These are phyloP conservation scores for Diploptera punctata DNA, from an alignment of 2,888 invertebrate species.

Conservation along the genomic window DNA sequence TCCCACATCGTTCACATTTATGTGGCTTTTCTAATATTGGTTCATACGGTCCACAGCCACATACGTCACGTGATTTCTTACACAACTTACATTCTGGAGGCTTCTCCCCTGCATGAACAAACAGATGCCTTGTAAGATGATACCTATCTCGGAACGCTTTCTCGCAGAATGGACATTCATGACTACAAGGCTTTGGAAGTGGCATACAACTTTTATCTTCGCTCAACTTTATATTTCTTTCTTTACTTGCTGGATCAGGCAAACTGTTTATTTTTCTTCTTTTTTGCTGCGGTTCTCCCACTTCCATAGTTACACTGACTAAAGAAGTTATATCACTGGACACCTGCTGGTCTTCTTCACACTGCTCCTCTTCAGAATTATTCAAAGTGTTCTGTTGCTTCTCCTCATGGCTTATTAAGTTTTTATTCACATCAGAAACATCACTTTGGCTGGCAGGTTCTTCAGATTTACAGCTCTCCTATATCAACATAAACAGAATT, in stretches of 20 bases:
- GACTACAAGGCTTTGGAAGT: neutral
- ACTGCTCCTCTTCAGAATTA: too few species aligned
- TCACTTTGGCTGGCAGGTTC: too few species aligned
- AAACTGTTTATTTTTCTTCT: neutral
- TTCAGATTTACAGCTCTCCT: too few species aligned
- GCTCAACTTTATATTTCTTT: too few species aligned
- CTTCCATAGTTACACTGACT: too few species aligned
- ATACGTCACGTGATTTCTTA: slow-evolving; percentile 1
- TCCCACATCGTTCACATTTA: slow-evolving; percentile 49
- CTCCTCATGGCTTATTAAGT: too few species aligned
- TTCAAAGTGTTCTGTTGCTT: too few species aligned
- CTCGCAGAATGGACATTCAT: slow-evolving; percentile 11
- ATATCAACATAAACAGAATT: too few species aligned
- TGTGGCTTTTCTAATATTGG: neutral
- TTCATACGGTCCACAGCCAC: neutral
- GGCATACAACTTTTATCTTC: neutral
- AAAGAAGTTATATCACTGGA: too few species aligned
- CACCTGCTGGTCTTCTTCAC: too few species aligned
- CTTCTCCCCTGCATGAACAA: slow-evolving; percentile 3
- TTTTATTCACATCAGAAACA: too few species aligned
- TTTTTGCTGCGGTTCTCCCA: neutral
- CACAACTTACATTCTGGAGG: slow-evolving; percentile 4
- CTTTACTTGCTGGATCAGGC: neutral
- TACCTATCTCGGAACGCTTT: slow-evolving; percentile 16
- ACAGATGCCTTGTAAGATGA: slow-evolving; percentile 5